phyloP scores from a whole-genome alignment of 2,797 vertebrate species.

The Cuculus canorus region DNA sequence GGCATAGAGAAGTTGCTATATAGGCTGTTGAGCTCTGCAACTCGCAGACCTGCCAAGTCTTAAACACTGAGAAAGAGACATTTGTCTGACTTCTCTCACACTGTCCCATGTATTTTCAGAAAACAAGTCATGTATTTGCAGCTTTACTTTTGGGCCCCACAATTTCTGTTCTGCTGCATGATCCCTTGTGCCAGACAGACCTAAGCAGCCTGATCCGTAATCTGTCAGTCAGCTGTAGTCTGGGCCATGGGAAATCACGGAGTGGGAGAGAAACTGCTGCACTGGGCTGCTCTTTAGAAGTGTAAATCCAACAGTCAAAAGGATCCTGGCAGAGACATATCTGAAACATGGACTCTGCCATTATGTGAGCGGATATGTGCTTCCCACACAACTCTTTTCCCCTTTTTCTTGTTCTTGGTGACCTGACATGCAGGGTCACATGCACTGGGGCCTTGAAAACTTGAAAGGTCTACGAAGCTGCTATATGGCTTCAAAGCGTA shows the following conservation, averaged over 20 bases:
- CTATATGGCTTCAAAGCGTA: not conserved
- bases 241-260: constrained; percentile 35
- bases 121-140: constrained; percentile 63
- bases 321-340: constrained; percentile 24
- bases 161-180: constrained; percentile 48
- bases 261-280: constrained; percentile 35
- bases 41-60: constrained; percentile 60
- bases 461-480: not conserved
- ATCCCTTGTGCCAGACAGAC: constrained; percentile 62
- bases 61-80: constrained; percentile 60
- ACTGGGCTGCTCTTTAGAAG: constrained; percentile 34
- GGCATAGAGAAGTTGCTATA: constrained; percentile 41
- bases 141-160: constrained; percentile 46
- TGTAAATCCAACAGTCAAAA: constrained; percentile 49
- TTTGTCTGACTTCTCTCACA: constrained; percentile 67
- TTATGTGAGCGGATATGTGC: not conserved
- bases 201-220: constrained; percentile 20
- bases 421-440: constrained; percentile 13
- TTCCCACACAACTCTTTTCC: constrained; percentile 20
- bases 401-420: constrained; percentile 22
- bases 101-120: constrained; percentile 71
- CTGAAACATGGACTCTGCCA: constrained; percentile 5
- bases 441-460: constrained; percentile 3
- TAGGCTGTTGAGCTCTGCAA: constrained; percentile 50
- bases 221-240: constrained; percentile 38